Conservation (phyloP, 2,888 invertebrate genomes). For the Gari tellinella region DNA sequence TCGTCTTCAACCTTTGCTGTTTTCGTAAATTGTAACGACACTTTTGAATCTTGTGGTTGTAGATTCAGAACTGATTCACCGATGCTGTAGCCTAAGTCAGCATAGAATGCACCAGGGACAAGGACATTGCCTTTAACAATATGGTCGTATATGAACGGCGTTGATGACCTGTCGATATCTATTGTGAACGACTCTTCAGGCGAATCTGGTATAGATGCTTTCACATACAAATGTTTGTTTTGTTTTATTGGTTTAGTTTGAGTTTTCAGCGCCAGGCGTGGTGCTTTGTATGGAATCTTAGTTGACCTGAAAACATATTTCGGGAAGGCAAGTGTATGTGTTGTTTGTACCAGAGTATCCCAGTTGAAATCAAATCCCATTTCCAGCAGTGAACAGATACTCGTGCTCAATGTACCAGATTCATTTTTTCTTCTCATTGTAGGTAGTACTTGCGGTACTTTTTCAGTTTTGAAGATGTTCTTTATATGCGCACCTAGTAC, state of each 20-base stretch:
- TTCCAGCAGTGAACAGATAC: constrained; percentile 10
- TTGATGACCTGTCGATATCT: constrained; percentile 1
- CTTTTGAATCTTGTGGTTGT: neutral
- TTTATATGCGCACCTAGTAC: constrained; percentile 24
- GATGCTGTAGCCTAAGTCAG: constrained; percentile 8
- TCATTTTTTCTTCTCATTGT: constrained; percentile 9
- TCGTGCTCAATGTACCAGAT: neutral
- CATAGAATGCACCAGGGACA: constrained; percentile 19
- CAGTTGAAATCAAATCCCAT: constrained; percentile 10
- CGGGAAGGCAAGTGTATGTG: constrained; percentile 1
- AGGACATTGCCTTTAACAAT: constrained; percentile 2
- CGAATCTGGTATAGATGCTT: neutral
- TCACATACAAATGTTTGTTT: constrained; percentile 8
- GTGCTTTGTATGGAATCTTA: too few relatives aligned
- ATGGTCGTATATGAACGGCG: constrained; percentile 26
- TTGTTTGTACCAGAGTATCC: neutral
- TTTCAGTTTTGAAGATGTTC: constrained; percentile 8
- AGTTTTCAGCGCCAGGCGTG: too few relatives aligned
- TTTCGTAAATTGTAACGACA: constrained; percentile 8
- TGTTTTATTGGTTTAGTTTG: too few relatives aligned
- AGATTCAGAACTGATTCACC: constrained; percentile 1
- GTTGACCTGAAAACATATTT: constrained; percentile 3
- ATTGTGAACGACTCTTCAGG: neutral
- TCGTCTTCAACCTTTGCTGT: neutral
- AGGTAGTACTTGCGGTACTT: neutral